Evolutionary conservation across 2,797 vertebrate genomes (phyloP), one percentile per base, ranked within the genome.

Genomic region (Sebastes hopkinsi): DNA sequence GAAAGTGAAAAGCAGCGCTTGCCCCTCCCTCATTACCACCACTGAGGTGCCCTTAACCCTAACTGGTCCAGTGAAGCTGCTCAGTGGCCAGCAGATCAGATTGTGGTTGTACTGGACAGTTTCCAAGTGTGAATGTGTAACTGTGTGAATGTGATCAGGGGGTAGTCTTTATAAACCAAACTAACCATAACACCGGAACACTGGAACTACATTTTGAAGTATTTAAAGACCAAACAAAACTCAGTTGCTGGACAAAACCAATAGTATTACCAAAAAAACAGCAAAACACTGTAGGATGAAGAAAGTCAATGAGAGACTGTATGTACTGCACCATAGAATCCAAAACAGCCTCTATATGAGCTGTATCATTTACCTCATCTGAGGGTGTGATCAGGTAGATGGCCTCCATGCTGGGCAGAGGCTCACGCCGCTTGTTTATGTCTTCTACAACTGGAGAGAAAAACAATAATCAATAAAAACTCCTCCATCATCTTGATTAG

Each of bases 341-440:
- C 4, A 8, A 13, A 62, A 10, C 7, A 34, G 30, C 8, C 13
- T 30, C 5, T 29, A 4, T 14, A 70, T 42, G 23, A 50, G 50
- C 18, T 60, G 22, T 22, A 11, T 69, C 11, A 4, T 67, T 87
- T 83, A 96, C 96, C 91, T 96, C 95, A 16, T 96, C 95, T 69
- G 92, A 92, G 25, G 96, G 96, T 6, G 95, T 95, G 77, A 97
- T 94, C 84, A 97, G 94, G 82, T 96, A 97, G 86, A 97, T 96
- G 82, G 96, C 96, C 83, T 97, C 96, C 95, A 97, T 95, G 85
- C 96, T 99, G 80, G 98, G 98, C 22, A 99, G 95, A 0, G 98
- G 98, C 86, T 99, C 98, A 77, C 98, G 96, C 50, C 94, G 94
- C 92, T 99, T 99, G 82, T 94, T 96, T 92, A 99, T 98, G 87